Evolutionary conservation across 1,140 invertebrate species (phyloP).

Genomic region (Melipona quadrifasciata): DNA sequence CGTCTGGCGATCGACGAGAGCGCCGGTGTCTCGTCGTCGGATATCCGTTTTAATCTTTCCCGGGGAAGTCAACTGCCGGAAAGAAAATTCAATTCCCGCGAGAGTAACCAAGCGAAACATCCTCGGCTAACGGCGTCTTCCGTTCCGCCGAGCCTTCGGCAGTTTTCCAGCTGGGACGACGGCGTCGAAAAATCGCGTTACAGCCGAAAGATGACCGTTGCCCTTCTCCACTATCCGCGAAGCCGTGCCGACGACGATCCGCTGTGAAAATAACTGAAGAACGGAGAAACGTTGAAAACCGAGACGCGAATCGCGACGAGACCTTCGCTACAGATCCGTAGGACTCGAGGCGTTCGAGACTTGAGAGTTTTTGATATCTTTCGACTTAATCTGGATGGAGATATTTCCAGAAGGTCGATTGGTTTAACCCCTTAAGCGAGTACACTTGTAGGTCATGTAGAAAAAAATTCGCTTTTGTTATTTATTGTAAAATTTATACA

Average conservation of each 20-base stretch:
- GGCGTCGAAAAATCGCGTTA: constrained; percentile 1
- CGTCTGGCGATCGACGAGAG: too few species aligned
- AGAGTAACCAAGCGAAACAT: not conserved
- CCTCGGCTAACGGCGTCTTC: not conserved
- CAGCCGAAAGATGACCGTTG: not conserved
- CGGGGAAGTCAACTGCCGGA: not conserved
- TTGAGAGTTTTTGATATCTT: too few species aligned
- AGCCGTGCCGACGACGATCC: constrained; percentile 7
- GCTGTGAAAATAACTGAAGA: not conserved
- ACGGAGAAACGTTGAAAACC: not conserved
- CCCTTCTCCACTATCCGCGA: not conserved
- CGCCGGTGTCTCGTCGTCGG: not conserved
- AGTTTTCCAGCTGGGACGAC: not conserved
- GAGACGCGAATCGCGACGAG: not conserved
- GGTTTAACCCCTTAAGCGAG: too few species aligned
- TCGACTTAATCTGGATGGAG: too few species aligned
- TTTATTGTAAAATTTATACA: too few species aligned
- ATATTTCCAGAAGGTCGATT: too few species aligned
- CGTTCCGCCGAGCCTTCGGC: not conserved
- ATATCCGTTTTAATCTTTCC: not conserved
- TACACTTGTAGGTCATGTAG: too few species aligned
- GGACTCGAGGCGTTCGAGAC: too few species aligned
- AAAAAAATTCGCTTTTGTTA: too few species aligned
- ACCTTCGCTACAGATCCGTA: too few species aligned
- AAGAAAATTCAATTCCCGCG: constrained; percentile 11